These are phyloP conservation scores for Erethizon dorsatum DNA, from an alignment of 2,797 vertebrate species.

Conservation along the genomic window DNA sequence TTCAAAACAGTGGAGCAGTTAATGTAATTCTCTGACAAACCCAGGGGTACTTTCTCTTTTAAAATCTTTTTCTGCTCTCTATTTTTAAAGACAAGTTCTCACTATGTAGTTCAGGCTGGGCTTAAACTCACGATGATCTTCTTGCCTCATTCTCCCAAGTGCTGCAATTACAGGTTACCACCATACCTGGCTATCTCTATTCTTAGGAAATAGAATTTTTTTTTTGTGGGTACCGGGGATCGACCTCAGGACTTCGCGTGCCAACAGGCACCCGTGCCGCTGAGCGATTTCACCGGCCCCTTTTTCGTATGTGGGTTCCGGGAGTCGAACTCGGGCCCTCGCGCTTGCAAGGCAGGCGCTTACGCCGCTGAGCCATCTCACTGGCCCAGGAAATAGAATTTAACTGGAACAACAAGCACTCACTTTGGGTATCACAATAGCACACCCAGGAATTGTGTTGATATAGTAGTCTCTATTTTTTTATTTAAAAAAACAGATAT, in stretches of 20 bases:
- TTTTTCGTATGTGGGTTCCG: no score
- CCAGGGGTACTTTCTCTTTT: not conserved
- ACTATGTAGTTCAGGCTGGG: not conserved
- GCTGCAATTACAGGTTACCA: not conserved
- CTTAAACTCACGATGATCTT: not conserved
- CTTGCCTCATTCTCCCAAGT: not conserved
- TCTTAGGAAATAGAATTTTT: not conserved
- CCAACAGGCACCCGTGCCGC: no score
- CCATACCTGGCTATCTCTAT: not conserved
- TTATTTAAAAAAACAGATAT: not conserved
- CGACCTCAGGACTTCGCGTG: no score
- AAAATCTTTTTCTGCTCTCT: no score
- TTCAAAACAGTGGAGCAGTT: not conserved
- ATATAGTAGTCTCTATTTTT: conserved; percentile 3
- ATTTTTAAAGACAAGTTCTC: not conserved
- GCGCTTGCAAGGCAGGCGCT: no score
- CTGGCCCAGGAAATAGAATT: not conserved
- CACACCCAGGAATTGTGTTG: not conserved
- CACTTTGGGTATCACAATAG: not conserved
- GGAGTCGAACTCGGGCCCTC: no score
- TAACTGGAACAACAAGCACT: not conserved
- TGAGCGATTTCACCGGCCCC: no score
- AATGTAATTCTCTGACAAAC: not conserved
- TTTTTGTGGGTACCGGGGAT: no score
- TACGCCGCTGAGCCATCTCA: no score